Evolutionary conservation across 2,888 invertebrate species (phyloP).

Genomic region (Plebejus argus): DNA sequence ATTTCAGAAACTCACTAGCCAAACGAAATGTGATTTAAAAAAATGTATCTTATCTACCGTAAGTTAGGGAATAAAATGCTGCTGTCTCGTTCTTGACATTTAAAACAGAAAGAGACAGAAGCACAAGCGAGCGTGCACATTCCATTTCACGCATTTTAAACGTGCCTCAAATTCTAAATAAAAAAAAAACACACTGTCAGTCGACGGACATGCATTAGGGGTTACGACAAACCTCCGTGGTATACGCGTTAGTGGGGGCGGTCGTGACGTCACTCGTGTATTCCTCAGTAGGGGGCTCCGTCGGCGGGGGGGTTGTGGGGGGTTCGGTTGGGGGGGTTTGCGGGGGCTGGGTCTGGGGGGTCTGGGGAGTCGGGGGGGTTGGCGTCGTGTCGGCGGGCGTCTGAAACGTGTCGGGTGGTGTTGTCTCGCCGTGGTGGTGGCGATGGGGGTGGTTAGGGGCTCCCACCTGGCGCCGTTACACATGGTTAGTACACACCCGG

Average conservation of each 20-base stretch:
- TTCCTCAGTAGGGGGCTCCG: constrained; percentile 52
- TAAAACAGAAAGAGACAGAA: neutral
- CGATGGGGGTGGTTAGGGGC: constrained; percentile 63
- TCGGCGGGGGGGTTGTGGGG: constrained; percentile 39
- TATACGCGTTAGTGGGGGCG: constrained; percentile 70
- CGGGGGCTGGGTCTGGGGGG: constrained; percentile 41
- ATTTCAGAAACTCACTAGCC: neutral
- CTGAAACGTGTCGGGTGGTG: constrained; percentile 74
- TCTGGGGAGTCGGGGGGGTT: constrained; percentile 43
- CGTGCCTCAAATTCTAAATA: constrained; percentile 35
- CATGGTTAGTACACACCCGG: constrained; percentile 69
- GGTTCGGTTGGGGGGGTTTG: constrained; percentile 43
- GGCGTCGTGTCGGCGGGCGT: constrained; percentile 58
- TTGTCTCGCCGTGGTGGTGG: constrained; percentile 75
- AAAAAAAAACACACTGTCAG: constrained; percentile 36
- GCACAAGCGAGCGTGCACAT: neutral
- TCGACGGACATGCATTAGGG: constrained; percentile 47
- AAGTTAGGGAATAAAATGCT: neutral
- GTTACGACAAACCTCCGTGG: constrained; percentile 77
- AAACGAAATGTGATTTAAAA: neutral
- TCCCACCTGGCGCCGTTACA: constrained; percentile 67
- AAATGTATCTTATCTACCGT: neutral
- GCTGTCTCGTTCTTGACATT: neutral
- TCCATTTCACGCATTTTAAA: neutral
- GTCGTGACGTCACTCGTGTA: constrained; percentile 56